Evolutionary conservation across 2,797 vertebrate genomes (phyloP).

Genomic region (Premnoplex brunnescens): DNA sequence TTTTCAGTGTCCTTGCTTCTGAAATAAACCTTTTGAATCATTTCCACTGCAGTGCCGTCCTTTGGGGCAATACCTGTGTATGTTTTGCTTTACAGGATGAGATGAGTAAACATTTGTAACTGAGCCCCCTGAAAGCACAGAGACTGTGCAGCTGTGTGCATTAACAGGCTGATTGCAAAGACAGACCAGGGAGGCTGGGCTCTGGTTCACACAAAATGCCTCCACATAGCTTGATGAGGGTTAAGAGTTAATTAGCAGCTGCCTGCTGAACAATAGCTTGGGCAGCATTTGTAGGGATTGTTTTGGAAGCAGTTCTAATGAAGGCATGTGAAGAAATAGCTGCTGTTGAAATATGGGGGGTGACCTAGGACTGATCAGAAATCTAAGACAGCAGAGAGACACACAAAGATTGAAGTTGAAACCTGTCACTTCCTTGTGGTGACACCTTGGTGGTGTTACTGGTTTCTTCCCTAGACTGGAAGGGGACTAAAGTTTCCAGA

Average conservation of each 20-base stretch:
- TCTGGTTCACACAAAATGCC: background rate
- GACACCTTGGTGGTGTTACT: background rate
- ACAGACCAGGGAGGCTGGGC: background rate
- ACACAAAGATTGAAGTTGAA: background rate
- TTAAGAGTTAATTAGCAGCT: background rate
- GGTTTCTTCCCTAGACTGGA: background rate
- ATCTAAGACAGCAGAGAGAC: background rate
- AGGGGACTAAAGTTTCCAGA: background rate
- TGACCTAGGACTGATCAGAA: background rate
- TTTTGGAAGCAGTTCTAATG: background rate
- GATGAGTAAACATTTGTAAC: background rate
- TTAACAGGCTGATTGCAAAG: background rate
- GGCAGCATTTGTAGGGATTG: background rate
- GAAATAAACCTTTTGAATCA: no score
- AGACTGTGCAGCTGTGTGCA: background rate
- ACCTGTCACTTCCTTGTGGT: background rate
- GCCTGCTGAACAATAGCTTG: background rate
- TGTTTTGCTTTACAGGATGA: background rate
- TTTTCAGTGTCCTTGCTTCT: no score
- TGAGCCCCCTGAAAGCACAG: background rate
- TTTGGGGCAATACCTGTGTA: no score
- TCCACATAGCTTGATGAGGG: background rate
- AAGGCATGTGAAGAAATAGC: background rate
- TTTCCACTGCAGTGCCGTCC: no score
- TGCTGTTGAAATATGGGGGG: background rate